These are phyloP conservation scores for Amphilophus citrinellus DNA, from an alignment of 2,113 vertebrate species.

Conservation along the genomic window DNA sequence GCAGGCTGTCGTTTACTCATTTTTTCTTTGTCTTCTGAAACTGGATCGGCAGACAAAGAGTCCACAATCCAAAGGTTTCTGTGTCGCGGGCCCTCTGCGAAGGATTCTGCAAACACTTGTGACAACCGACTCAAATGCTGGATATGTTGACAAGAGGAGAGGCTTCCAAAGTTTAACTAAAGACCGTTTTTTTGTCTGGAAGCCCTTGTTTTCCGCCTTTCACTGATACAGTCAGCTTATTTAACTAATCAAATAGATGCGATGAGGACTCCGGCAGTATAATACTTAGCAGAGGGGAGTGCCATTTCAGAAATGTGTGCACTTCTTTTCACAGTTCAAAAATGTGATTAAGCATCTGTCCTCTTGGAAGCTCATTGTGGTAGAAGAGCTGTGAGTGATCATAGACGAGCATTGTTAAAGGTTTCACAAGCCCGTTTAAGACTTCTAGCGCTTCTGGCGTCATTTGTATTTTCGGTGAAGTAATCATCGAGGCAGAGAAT, in stretches of 20 bases:
- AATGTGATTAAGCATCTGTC: neutral
- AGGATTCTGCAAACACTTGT: neutral
- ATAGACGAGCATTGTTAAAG: neutral
- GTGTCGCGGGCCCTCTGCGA: neutral
- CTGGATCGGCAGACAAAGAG: neutral
- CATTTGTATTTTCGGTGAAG: neutral
- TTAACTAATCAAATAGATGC: neutral
- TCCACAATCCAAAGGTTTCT: neutral
- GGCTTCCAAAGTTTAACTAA: neutral
- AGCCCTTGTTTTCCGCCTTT: neutral
- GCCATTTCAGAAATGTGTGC: neutral
- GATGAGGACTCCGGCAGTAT: neutral
- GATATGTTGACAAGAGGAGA: neutral
- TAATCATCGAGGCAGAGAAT: neutral
- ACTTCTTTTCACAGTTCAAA: neutral
- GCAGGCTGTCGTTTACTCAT: neutral
- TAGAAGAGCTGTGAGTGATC: neutral
- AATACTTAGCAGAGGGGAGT: neutral
- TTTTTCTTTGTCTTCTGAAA: neutral
- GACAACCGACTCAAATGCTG: neutral
- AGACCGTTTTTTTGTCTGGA: neutral
- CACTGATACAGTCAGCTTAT: neutral
- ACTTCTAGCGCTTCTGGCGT: neutral
- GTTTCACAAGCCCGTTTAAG: slow-evolving; percentile 1
- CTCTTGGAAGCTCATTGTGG: neutral